phyloP scores from a whole-genome alignment of 2,113 vertebrate genomes.

The Rhineura floridana region DNA sequence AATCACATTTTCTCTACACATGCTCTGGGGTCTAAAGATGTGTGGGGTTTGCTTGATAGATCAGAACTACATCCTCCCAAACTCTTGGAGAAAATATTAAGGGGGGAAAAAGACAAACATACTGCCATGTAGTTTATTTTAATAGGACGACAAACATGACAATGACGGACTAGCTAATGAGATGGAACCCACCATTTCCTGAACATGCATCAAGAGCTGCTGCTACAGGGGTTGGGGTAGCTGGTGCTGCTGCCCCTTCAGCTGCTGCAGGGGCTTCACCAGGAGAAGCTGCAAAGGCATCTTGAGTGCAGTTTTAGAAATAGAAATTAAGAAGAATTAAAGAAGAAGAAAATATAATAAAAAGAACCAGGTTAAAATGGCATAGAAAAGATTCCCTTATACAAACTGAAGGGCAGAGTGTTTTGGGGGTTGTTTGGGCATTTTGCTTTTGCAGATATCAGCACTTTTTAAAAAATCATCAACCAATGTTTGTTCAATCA shows the following conservation, averaged over 20 bases:
- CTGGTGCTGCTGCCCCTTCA: conserved; percentile 85
- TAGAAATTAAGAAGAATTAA: conserved; percentile 80
- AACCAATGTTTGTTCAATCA: conserved; percentile 28
- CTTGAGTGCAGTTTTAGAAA: conserved; percentile 84
- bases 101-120: conserved; percentile 51
- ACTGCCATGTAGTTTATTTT: conserved; percentile 73
- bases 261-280: conserved; percentile 90
- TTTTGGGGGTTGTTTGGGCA: neutral
- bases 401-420: conserved; percentile 70
- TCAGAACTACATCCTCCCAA: conserved; percentile 36
- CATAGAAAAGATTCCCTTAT: conserved; percentile 78
- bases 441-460: neutral
- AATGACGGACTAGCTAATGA: conserved; percentile 71
- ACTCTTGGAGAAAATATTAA: neutral
- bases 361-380: conserved; percentile 77
- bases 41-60: conserved; percentile 48
- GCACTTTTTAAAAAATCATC: neutral
- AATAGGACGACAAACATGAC: conserved; percentile 47
- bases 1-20: conserved; percentile 69
- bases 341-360: conserved; percentile 82
- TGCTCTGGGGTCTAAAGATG: conserved; percentile 67
- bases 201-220: conserved; percentile 93
- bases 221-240: conserved; percentile 87
- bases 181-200: conserved; percentile 96
- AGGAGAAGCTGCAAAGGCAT: conserved; percentile 98